A percentile compares a stretch with the other conserved stretches of the same genome.
These are phyloP conservation scores for Allobates femoralis DNA, from an alignment of 2,797 vertebrate species.

Conservation along the genomic window DNA sequence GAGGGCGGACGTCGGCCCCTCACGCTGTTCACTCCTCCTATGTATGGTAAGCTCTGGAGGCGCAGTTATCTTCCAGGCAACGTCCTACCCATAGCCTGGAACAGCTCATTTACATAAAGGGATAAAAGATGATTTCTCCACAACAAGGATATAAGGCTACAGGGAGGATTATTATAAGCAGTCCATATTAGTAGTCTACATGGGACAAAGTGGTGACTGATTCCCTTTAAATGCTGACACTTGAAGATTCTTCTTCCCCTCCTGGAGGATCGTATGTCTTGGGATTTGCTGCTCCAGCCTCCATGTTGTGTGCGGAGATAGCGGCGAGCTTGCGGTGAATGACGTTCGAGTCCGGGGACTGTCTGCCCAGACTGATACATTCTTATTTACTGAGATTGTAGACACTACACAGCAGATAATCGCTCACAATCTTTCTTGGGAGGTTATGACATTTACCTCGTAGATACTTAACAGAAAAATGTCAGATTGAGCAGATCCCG, in stretches of 20 bases:
- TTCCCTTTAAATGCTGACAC: not conserved
- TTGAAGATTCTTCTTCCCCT: not conserved
- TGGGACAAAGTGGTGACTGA: too few relatives aligned
- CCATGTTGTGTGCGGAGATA: conserved; percentile 17
- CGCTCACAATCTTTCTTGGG: not conserved
- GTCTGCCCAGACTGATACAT: not conserved
- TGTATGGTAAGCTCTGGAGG: too few relatives aligned
- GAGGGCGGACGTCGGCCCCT: too few relatives aligned
- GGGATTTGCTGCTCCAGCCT: not conserved
- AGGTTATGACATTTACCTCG: not conserved
- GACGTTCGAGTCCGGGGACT: not conserved
- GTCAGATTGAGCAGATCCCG: not conserved
- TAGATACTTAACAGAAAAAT: not conserved
- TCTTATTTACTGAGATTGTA: conserved; percentile 21
- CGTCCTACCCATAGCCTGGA: too few relatives aligned
- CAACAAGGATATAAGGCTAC: too few relatives aligned
- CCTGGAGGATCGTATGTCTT: not conserved
- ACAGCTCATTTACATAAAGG: too few relatives aligned
- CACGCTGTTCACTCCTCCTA: too few relatives aligned
- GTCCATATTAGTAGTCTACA: too few relatives aligned
- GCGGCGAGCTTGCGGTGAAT: not conserved
- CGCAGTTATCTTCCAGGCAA: too few relatives aligned
- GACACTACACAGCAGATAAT: not conserved
- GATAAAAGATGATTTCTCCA: too few relatives aligned
- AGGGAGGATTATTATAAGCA: too few relatives aligned